phyloP scores from a whole-genome alignment of 2,888 invertebrate genomes.

The Pollenia griseotomentosa region DNA sequence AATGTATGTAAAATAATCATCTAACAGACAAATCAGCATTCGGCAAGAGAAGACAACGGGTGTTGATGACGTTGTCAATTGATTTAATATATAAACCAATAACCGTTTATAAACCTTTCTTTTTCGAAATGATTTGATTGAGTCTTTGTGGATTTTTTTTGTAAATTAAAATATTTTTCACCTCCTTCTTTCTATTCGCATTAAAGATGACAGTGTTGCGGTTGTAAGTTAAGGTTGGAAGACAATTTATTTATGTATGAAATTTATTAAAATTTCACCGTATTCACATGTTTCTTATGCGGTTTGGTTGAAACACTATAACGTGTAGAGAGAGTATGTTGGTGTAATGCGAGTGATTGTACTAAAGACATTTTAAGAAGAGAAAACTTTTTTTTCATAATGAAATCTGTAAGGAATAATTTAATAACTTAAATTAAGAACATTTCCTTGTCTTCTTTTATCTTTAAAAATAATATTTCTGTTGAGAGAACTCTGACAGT shows the following conservation, averaged over 20 bases:
- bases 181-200: constrained; percentile 35
- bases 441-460: too few species aligned
- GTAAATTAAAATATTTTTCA: constrained; percentile 15
- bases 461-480: too few species aligned
- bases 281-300: constrained; percentile 72
- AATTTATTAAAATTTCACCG: constrained; percentile 63
- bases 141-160: not conserved
- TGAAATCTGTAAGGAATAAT: too few species aligned
- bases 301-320: constrained; percentile 40
- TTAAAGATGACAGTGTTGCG: not conserved
- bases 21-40: constrained; percentile 7
- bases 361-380: not conserved
- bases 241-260: constrained; percentile 18
- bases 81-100: constrained; percentile 73
- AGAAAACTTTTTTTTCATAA: too few species aligned
- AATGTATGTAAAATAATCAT: constrained; percentile 54
- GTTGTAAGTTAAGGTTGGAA: constrained; percentile 31
- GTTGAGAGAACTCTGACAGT: too few species aligned
- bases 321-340: not conserved
- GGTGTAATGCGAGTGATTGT: not conserved
- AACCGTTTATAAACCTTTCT: constrained; percentile 72
- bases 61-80: constrained; percentile 70
- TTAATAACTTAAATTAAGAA: too few species aligned
- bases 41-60: constrained; percentile 26
- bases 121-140: constrained; percentile 4